Base-by-base conservation (phyloP, 2,888 invertebrate species). In the Aphrophora alni region DNA sequence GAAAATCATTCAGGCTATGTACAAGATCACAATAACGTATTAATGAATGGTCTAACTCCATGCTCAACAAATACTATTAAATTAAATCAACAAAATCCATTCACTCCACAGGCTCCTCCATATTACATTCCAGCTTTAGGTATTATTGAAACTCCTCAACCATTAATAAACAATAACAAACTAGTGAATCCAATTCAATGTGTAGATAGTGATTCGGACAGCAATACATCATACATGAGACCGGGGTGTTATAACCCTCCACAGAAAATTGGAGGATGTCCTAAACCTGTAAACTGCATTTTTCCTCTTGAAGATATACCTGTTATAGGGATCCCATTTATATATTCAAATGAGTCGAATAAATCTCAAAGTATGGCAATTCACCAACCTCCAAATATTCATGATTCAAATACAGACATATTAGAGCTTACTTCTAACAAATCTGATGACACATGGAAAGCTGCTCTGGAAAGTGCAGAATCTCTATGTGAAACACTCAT, bases 201-300 rank as follows among this genome's bases (percentile, higher is more conserved):
- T 33, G 26, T 68, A 12, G 80, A 80, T 33, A 68, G 25, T 27
- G 75, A 76, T 38, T 17, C 12, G 17, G 68, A 70, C 25, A 75
- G 10, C n/a, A 75, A 38, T 26, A 25, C 21, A 74, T 69, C 74
- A 10, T 82, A 82, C 75, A 80, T 82, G 77, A 82, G 81, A 71
- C 82, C 82, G 68, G 80, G 81, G 0, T 73, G 70, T 25, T 81
- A 82, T 38, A 51, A 76, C 25, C 79, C 78, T 12, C 82, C 82
- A 33, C 77, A 77, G 17, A 82, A 81, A 75, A 74, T 72, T 28
- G 59, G 21, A 25, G 68, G 38, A 33, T 68, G 24, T 51, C 78
- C 68, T n/a, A 74, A 33, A 27, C 10, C 28, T 12, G 25, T 68
- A 17, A 28, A 33, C n/a, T 74, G 68, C 24, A 68, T 27, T 33